Base-by-base conservation (phyloP, 2,888 invertebrate species). In the Halictus quadricinctus region DNA sequence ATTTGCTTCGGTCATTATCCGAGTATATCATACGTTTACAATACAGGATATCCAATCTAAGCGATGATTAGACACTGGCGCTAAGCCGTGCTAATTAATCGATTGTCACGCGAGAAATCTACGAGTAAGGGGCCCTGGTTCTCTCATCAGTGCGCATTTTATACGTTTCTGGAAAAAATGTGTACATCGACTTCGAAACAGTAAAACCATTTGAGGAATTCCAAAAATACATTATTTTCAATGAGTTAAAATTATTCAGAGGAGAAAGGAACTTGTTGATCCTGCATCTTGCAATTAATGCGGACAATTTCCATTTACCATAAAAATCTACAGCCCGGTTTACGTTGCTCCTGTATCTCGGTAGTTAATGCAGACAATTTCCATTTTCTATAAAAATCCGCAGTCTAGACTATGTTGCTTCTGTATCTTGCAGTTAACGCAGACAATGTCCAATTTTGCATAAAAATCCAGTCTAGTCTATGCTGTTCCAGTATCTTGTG, bases 21-120 rank as follows among this genome's bases (percentile, higher is more conserved):
- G 70, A 84, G 85, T 84, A 79, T 85, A 89, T 89, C 90, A 83
- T 82, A 85, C 83, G 88, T 89, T 90, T 89, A 87, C 87, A 12
- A 29, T 72, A 41, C 72, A 66, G 80, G 85, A 78, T 85, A 83
- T 74, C 74, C 85, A 86, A 85, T 89, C 84, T 85, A 89, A 87
- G 84, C 89, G 85, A 84, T 87, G 84, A 88, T 88, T 90, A 89
- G 88, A 90, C 69, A 77, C 75, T 74, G 29, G 60, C 41, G 54
- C 36, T 66, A 66, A 84, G 75, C 46, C 84, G 10, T 70, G 87
- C 83, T 85, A 85, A 89, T 89, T 88, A 90, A 90, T 89, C 87
- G 85, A 88, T 80, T 76, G 81, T 64, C 76, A 48, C 69, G 60
- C 25, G 8, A 21, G 13, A 21, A 46, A 48, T 64, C 29, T 25